Evolutionary conservation across 2,797 vertebrate genomes (phyloP), one percentile per base, ranked within the genome.

Genomic region (Heterohyrax brucei): DNA sequence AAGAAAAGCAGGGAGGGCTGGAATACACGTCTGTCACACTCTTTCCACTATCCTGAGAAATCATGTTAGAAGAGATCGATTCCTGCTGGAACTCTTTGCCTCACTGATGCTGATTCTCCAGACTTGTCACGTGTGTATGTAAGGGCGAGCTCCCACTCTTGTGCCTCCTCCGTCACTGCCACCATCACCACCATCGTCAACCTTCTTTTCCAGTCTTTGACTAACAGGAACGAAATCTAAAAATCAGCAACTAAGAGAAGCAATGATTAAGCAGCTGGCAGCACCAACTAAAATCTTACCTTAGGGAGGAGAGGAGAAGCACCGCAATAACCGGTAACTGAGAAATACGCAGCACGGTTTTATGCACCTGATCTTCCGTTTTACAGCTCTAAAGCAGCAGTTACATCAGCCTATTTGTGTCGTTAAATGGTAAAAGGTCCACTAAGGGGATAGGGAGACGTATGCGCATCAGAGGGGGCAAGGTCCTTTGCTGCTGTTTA

Each of bases 201-300:
- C 16, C 1, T 33, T 12, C 10, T 77, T 46, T 56, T 85, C 7
- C 44, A 82, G 53, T 21, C 75, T 87, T 87, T 89, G 81, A 72
- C 79, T 86, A 89, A 78, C 28, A 87, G 48, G 62, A 93, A 87
- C 12, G 92, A 62, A 91, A 88, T 62, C 33, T 87, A 64, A 89
- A 93, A 86, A 39, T 13, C 78, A 68, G 24, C 91, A 73, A 24
- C 33, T 59, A 56, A 28, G 62, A 53, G 66, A 87, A 96, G 61
- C 64, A 22, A 81, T 48, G 68, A 84, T 82, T 53, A 75, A 61
- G 85, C 19, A 87, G 84, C 87, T 84, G 80, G 50, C 13, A 85
- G n/a, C 28, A 83, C 46, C 76, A 39, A 56, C 62, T 72, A 66
- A 94, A 95, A 96, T 97, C 88, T 95, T 81, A 94, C 79, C 93